A percentile compares a stretch with the other conserved stretches of the same genome.
phyloP scores from a whole-genome alignment of 1,140 invertebrate genomes.

The Scaptodrosophila lebanonensis region DNA sequence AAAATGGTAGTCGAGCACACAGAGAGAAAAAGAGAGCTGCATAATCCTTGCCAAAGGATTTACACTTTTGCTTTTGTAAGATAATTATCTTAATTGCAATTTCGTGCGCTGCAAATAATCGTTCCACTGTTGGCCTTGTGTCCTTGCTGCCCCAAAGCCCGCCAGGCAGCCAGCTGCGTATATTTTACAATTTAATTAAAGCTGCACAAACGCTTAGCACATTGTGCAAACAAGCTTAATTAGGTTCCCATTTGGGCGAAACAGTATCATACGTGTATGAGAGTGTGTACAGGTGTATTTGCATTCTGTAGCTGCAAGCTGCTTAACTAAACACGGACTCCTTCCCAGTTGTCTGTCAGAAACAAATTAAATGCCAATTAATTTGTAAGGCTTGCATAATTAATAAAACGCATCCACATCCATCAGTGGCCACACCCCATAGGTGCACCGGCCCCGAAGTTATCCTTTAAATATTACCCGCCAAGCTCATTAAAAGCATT shows the following conservation, averaged over 20 bases:
- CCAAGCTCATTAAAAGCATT: background rate
- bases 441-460: conserved; percentile 48
- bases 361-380: conserved; percentile 71
- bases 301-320: no score
- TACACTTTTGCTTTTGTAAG: conserved; percentile 59
- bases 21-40: conserved; percentile 21
- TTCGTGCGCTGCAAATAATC: conserved; percentile 44
- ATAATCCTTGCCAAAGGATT: conserved; percentile 45
- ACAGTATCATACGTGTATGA: conserved; percentile 15
- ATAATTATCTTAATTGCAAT: conserved; percentile 75
- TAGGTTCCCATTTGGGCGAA: conserved; percentile 12
- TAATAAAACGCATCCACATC: conserved; percentile 42
- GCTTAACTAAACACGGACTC: no score
- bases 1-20: conserved; percentile 12
- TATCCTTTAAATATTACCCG: conserved; percentile 18
- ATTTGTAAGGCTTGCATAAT: conserved; percentile 58
- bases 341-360: no score
- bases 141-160: background rate
- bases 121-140: no score
- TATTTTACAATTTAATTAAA: conserved; percentile 63
- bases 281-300: conserved; percentile 26
- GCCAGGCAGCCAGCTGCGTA: conserved; percentile 10
- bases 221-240: conserved; percentile 32
- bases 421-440: no score
- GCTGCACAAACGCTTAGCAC: conserved; percentile 39